Base-by-base conservation (phyloP, 2,113 vertebrate species). In the Oryzias curvinotus region DNA sequence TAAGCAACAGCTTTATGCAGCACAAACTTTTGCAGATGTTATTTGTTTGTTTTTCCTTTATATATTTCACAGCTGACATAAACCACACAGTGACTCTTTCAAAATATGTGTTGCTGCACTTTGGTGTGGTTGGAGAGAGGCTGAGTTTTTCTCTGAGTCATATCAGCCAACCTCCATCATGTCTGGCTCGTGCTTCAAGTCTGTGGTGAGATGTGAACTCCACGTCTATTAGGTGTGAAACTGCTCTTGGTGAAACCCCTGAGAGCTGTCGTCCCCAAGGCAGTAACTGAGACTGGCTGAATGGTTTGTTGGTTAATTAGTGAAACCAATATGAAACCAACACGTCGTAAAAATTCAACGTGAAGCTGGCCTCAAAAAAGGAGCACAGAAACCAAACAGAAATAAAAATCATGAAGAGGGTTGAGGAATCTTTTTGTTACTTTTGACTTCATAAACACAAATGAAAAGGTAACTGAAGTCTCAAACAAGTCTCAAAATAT, bases 221-320 rank as follows among this genome's bases (percentile, higher is more conserved):
- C 56, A 23, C 50, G 52, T 78, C 57, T 55, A 80, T 85, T 80
- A 82, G 64, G 68, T 68, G 71, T 80, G 75, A 79, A 74, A 83
- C 56, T 54, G 45, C 64, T 71, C 41, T 12, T 16, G 45, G 68
- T 55, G 56, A 67, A 77, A 77, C 57, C 41, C 55, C 42, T 45
- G 19, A 57, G 26, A 68, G 66, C 5, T 53, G 50, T 69, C 48
- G 47, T 67, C 21, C 44, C 46, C 52, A 42, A 26, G 57, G 10
- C 26, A 49, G 23, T 44, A 46, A 61, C 50, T 14, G 15, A 66
- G 46, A 44, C 16, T 1, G 59, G 14, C 7, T 46, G 47, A 75
- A 50, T 45, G 49, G 55, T 54, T 74, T 65, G n/a, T 43, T 69
- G 73, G 51, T 65, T 47, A 54, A 48, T 13, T 61, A 55, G 50